These are phyloP conservation scores for Morpho deidamia DNA, from an alignment of 2,888 invertebrate genomes.

Conservation along the genomic window DNA sequence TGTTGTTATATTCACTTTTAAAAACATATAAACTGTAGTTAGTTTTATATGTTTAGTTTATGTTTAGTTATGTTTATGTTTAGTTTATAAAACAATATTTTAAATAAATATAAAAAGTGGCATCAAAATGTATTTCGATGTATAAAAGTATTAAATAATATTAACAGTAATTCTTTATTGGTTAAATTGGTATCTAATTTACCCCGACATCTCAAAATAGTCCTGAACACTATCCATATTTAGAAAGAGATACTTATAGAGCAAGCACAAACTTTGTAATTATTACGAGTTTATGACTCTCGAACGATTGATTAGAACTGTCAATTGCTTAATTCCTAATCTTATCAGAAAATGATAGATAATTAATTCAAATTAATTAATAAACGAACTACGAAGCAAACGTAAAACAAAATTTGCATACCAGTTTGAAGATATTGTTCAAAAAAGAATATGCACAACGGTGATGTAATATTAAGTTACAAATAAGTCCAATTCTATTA, in stretches of 20 bases:
- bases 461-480: constrained; percentile 12
- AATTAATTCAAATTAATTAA: constrained; percentile 16
- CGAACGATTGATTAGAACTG: not conserved
- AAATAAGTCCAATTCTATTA: not conserved
- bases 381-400: not conserved
- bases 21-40: too few relatives aligned
- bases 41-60: too few relatives aligned
- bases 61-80: too few relatives aligned
- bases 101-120: too few relatives aligned
- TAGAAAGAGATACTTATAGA: not conserved
- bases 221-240: not conserved
- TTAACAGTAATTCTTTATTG: too few relatives aligned
- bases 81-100: too few relatives aligned
- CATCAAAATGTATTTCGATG: too few relatives aligned
- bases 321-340: constrained; percentile 8
- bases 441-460: not conserved
- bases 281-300: not conserved
- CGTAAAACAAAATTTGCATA: not conserved
- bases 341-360: constrained; percentile 19
- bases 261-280: not conserved
- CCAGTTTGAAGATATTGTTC: not conserved
- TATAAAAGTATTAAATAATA: too few relatives aligned
- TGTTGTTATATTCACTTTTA: too few relatives aligned
- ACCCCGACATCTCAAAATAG: constrained; percentile 1
- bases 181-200: not conserved